Percentiles rank a stretch among this genome's conserved stretches.
Conservation (phyloP, 2,113 vertebrate species). For the Balaeniceps rex region DNA sequence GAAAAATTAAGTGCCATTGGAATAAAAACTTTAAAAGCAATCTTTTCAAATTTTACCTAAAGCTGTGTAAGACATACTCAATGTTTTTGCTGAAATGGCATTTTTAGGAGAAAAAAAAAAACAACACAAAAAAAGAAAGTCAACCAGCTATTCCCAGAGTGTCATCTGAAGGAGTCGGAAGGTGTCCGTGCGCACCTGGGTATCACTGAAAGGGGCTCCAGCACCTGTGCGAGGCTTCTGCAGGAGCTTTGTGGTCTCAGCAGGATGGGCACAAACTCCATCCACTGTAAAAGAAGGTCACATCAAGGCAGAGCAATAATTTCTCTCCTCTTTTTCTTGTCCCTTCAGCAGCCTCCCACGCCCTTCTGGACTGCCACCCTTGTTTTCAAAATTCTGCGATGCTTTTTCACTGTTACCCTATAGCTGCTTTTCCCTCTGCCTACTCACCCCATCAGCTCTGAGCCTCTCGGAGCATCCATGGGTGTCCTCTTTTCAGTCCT, state of each 20-base stretch:
- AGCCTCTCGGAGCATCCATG: neutral
- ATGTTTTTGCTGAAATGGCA: neutral
- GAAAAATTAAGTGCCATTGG: neutral
- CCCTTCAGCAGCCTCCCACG: neutral
- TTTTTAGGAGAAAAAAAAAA: neutral
- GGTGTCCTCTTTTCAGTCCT: neutral
- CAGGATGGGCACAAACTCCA: neutral
- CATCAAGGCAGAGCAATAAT: neutral
- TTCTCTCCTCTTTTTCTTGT: neutral
- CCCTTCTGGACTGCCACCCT: neutral
- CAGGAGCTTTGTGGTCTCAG: neutral
- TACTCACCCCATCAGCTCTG: neutral
- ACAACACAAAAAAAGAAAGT: neutral
- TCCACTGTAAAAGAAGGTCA: neutral
- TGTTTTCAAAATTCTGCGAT: neutral
- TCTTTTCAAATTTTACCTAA: neutral
- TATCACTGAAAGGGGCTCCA: neutral
- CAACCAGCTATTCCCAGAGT: neutral
- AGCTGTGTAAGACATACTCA: neutral
- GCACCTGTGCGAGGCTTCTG: neutral
- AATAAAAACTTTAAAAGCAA: neutral
- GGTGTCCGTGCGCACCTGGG: rapidly evolving
- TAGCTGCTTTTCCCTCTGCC: neutral
- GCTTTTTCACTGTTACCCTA: neutral
- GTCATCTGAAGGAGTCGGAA: neutral